These are phyloP conservation scores for Pseudolaguvia tuberculata DNA, from an alignment of 2,113 vertebrate species.

Conservation along the genomic window DNA sequence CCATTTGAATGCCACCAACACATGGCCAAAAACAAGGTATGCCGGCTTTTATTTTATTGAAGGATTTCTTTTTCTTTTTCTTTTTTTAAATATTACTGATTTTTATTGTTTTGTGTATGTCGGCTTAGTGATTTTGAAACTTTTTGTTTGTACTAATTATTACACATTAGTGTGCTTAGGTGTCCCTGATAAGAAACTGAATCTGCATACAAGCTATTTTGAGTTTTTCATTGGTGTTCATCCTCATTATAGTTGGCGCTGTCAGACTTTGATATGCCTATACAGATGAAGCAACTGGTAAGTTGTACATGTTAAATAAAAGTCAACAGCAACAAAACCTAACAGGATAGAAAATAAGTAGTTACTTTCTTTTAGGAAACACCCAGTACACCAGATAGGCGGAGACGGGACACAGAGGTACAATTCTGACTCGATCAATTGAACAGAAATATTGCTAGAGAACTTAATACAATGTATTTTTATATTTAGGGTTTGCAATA, in stretches of 20 bases:
- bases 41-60: background rate
- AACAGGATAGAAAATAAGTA: background rate
- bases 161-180: background rate
- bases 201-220: background rate
- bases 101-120: background rate
- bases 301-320: background rate
- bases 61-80: too few relatives aligned
- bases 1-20: slow-evolving; percentile 24
- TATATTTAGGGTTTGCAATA: background rate
- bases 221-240: slow-evolving; percentile 6
- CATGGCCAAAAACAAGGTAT: slow-evolving; percentile 33
- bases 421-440: background rate
- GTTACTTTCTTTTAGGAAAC: slow-evolving; percentile 37
- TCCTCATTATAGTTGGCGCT: slow-evolving; percentile 34
- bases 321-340: background rate
- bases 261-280: background rate
- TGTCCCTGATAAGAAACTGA: background rate
- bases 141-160: background rate
- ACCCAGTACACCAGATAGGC: slow-evolving; percentile 5
- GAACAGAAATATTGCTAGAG: background rate
- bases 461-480: background rate
- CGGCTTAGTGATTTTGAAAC: background rate
- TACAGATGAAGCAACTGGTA: background rate
- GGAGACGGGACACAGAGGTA: slow-evolving; percentile 21
- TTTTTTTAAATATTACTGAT: background rate